Evolutionary conservation across 2,888 invertebrate genomes (phyloP).

Genomic region (Trachelus iudaicus): DNA sequence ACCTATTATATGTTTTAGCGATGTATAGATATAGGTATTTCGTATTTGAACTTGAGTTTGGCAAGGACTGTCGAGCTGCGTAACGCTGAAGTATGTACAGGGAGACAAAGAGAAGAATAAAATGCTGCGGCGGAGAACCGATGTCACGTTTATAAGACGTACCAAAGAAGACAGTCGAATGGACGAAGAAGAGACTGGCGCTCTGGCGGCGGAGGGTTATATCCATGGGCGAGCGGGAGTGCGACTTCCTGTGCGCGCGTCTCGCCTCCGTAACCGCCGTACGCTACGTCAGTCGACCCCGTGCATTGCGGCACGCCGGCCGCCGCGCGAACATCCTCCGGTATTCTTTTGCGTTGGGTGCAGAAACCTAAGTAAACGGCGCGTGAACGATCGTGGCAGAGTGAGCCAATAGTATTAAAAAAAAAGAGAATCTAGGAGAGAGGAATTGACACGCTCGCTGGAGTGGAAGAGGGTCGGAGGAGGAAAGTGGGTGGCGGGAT

Average conservation of each 20-base stretch:
- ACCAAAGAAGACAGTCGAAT: neutral
- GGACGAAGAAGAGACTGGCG: neutral
- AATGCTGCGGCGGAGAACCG: neutral
- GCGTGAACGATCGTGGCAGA: neutral
- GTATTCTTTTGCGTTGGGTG: neutral
- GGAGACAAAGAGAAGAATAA: neutral
- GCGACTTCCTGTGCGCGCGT: neutral
- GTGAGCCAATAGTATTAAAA: neutral
- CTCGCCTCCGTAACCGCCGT: neutral
- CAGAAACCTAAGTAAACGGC: neutral
- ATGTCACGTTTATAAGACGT: neutral
- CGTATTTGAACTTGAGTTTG: neutral
- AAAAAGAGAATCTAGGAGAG: neutral
- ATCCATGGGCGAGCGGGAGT: conserved; percentile 3
- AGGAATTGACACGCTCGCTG: neutral
- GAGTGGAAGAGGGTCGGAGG: neutral
- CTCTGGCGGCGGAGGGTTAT: neutral
- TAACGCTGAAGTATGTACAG: neutral
- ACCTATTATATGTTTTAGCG: too few species aligned
- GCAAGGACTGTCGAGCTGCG: too few species aligned
- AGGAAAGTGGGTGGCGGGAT: neutral
- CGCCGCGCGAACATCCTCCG: conserved; percentile 45
- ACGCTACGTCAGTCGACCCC: conserved; percentile 62
- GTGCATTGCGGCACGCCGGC: conserved; percentile 65
- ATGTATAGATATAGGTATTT: too few species aligned